Percentiles rank a stretch among this genome's conserved stretches.
phyloP scores from a whole-genome alignment of 2,797 vertebrate species.

The Salmo trutta region DNA sequence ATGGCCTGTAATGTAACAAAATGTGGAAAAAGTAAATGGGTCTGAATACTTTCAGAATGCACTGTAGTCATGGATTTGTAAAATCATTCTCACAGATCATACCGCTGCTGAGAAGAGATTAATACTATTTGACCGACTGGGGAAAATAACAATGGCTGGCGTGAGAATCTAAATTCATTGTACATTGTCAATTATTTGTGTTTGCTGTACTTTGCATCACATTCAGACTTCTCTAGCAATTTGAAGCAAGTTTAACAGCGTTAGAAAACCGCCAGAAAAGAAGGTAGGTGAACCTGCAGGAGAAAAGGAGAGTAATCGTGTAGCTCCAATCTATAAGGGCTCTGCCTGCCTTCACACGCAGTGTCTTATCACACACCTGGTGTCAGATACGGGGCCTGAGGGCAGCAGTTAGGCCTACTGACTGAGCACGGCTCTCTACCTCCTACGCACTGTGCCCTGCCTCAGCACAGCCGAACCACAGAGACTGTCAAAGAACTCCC shows the following conservation, averaged over 20 bases:
- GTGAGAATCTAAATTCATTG: background rate
- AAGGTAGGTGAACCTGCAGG: background rate
- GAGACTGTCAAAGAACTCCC: slow-evolving; percentile 1
- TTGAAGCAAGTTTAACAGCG: background rate
- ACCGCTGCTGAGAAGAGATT: too few species aligned
- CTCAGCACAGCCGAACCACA: slow-evolving; percentile 8
- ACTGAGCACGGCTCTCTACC: slow-evolving; percentile 14
- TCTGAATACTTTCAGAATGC: too few species aligned
- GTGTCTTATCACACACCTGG: slow-evolving; percentile 20
- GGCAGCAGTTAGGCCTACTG: slow-evolving; percentile 14
- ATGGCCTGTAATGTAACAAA: too few species aligned
- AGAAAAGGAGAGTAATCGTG: slow-evolving; percentile 15
- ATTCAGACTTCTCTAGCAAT: background rate
- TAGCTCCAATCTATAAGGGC: background rate
- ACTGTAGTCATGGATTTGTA: too few species aligned
- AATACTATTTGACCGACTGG: too few species aligned
- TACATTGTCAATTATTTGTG: background rate
- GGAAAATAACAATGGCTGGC: background rate
- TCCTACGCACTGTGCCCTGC: slow-evolving; percentile 24
- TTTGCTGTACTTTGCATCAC: background rate
- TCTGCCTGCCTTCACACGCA: slow-evolving; percentile 39
- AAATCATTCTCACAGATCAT: too few species aligned
- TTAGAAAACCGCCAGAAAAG: background rate
- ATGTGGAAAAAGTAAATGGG: too few species aligned
- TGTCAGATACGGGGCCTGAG: slow-evolving; percentile 38